These are phyloP conservation scores for Trachemys scripta DNA, from an alignment of 2,113 vertebrate genomes.

Conservation along the genomic window DNA sequence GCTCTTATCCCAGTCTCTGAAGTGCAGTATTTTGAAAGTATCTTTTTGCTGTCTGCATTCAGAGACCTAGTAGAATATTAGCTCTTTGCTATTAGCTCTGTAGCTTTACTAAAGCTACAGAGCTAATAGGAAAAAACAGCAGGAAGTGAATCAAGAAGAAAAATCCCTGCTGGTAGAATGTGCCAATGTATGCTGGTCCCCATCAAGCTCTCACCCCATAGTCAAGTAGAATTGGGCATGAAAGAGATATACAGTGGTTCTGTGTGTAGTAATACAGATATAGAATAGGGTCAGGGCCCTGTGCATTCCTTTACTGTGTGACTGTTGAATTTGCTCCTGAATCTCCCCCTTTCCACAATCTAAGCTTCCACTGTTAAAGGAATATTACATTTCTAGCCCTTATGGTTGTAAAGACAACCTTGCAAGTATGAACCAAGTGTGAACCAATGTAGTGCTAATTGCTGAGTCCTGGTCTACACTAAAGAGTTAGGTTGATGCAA, in stretches of 20 bases:
- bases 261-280: not conserved
- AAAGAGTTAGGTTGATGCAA: no score
- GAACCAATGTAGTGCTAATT: not conserved
- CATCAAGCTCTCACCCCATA: not conserved
- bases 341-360: not conserved
- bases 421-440: not conserved
- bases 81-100: not conserved
- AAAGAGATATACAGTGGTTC: accelerated
- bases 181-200: not conserved
- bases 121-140: not conserved
- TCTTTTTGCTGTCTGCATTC: not conserved
- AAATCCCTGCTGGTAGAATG: not conserved
- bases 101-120: not conserved
- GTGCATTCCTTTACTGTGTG: not conserved
- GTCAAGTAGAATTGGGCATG: not conserved
- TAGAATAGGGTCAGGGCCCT: not conserved
- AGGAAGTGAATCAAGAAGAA: not conserved
- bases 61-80: not conserved
- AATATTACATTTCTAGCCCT: not conserved
- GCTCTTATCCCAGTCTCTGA: not conserved
- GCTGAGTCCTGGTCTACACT: not conserved
- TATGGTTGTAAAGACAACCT: not conserved
- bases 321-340: not conserved
- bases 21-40: not conserved
- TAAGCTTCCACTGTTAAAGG: not conserved